Percentiles rank a stretch among this genome's conserved stretches.
Evolutionary conservation across 2,888 invertebrate genomes (phyloP).

Genomic region (Apoda limacodes): DNA sequence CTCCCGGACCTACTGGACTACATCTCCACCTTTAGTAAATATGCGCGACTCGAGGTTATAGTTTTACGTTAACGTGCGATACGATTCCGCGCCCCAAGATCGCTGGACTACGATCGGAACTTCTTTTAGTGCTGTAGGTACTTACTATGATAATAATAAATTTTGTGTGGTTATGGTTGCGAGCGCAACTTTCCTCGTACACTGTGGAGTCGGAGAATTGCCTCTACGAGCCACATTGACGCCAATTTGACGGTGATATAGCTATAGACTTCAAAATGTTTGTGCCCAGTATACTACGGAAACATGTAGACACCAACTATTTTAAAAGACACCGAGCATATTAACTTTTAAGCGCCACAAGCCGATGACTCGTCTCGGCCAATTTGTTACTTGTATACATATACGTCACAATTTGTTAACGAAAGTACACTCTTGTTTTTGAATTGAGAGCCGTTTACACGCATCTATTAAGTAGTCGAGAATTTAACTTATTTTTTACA

Average conservation of each 20-base stretch:
- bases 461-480: too few relatives aligned
- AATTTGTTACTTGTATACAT: slow-evolving; percentile 20
- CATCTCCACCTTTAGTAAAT: slow-evolving; percentile 56
- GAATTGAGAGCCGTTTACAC: too few relatives aligned
- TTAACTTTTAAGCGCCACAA: slow-evolving; percentile 45
- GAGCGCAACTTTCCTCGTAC: slow-evolving; percentile 42
- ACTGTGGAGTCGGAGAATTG: slow-evolving; percentile 34
- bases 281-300: slow-evolving; percentile 55
- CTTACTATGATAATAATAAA: slow-evolving; percentile 68
- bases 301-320: slow-evolving; percentile 59
- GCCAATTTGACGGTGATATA: slow-evolving; percentile 39
- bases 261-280: slow-evolving; percentile 54
- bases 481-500: too few relatives aligned
- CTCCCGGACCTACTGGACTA: slow-evolving; percentile 59
- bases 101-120: slow-evolving; percentile 53
- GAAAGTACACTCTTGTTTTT: too few relatives aligned
- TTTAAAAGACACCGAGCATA: slow-evolving; percentile 34
- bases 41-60: slow-evolving; percentile 66
- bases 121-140: slow-evolving; percentile 57
- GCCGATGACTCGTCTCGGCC: slow-evolving; percentile 61
- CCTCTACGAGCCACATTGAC: slow-evolving; percentile 28
- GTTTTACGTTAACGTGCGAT: slow-evolving; percentile 65
- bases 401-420: too few relatives aligned
- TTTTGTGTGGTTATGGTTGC: slow-evolving; percentile 53
- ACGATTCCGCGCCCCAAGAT: slow-evolving; percentile 51